These are phyloP conservation scores for Lerista edwardsae DNA, from an alignment of 2,797 vertebrate genomes.

Conservation along the genomic window DNA sequence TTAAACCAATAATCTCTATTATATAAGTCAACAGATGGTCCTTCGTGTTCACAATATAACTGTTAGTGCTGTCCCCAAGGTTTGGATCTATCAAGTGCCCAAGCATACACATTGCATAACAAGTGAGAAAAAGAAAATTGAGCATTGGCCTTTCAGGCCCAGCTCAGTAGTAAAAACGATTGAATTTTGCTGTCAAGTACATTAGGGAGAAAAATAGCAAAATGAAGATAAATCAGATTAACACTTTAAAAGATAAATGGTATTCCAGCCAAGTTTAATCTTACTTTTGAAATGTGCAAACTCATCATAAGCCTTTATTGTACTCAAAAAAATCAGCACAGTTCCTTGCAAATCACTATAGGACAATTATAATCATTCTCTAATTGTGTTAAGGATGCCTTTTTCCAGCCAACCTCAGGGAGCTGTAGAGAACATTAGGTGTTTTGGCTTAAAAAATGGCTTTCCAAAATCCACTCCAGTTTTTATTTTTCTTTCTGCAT, in stretches of 20 bases:
- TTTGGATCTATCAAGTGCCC: constrained; percentile 52
- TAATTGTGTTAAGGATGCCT: constrained; percentile 4
- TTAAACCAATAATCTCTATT: constrained; percentile 31
- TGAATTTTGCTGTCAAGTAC: constrained; percentile 53
- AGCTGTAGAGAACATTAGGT: background rate
- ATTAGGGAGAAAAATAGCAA: constrained; percentile 55
- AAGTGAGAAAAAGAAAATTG: constrained; percentile 61
- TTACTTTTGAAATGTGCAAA: constrained; percentile 55
- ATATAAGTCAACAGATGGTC: constrained; percentile 36
- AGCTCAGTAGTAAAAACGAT: constrained; percentile 44
- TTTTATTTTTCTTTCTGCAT: background rate
- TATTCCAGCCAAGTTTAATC: constrained; percentile 60
- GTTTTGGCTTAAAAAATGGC: background rate
- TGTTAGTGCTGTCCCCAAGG: constrained; percentile 41
- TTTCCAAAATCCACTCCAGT: constrained; percentile 22
- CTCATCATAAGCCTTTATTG: constrained; percentile 24
- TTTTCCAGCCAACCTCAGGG: background rate
- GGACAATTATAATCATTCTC: background rate
- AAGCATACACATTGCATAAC: constrained; percentile 51
- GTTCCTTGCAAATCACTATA: constrained; percentile 9
- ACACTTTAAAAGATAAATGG: constrained; percentile 57
- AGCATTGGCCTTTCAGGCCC: constrained; percentile 51
- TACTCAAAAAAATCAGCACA: constrained; percentile 11
- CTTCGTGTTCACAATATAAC: constrained; percentile 38
- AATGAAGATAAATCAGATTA: constrained; percentile 56